Conservation (phyloP, 2,113 vertebrate genomes). For the Parus major region DNA sequence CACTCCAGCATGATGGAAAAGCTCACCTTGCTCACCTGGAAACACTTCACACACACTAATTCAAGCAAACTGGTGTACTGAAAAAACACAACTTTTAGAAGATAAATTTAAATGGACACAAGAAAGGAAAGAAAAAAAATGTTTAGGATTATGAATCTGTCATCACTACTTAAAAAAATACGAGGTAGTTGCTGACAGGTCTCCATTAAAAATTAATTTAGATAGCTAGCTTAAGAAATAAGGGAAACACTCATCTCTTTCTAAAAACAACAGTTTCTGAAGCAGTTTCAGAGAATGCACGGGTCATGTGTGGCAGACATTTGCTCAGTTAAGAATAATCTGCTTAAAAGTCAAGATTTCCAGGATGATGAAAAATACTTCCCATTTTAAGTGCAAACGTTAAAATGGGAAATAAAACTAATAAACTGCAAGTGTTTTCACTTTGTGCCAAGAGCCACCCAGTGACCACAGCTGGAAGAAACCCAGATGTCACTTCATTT, state of each 20-base stretch:
- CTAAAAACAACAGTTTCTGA: not conserved
- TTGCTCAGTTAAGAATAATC: not conserved
- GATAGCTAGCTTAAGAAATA: not conserved
- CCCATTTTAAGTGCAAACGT: not conserved
- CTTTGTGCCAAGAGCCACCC: not conserved
- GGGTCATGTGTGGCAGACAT: not conserved
- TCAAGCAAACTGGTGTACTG: not conserved
- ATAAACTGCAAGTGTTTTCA: not conserved
- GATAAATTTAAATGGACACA: not conserved
- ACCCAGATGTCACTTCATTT: not conserved
- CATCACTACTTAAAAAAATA: not conserved
- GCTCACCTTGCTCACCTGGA: not conserved
- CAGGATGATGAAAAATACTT: not conserved
- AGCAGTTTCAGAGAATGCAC: not conserved
- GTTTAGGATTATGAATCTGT: not conserved
- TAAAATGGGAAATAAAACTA: too few species aligned
- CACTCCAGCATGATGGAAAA: not conserved
- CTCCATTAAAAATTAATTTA: not conserved
- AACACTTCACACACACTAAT: not conserved
- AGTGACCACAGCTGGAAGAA: not conserved
- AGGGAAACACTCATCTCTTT: not conserved
- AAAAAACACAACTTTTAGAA: not conserved
- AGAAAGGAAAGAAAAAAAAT: not conserved
- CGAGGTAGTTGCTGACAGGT: fast-evolving
- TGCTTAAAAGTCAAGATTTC: not conserved